Percentiles rank a stretch among this genome's conserved stretches.
These are phyloP conservation scores for Corythornis cristatus DNA, from an alignment of 2,113 vertebrate species.

Conservation along the genomic window DNA sequence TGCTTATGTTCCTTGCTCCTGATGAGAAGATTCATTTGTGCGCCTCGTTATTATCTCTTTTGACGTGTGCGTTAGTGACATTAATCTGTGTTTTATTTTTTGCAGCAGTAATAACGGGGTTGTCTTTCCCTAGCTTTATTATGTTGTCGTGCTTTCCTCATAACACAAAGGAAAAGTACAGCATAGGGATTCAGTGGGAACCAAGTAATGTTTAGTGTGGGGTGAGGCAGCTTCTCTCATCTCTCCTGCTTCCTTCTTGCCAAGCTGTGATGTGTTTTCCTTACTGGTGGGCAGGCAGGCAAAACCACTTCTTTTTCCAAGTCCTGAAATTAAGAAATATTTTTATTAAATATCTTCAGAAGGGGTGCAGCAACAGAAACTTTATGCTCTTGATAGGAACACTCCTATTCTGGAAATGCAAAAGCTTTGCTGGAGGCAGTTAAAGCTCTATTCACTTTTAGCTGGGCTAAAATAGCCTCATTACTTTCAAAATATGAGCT, in stretches of 20 bases:
- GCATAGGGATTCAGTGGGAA: slow-evolving; percentile 32
- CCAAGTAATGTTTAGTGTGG: slow-evolving; percentile 38
- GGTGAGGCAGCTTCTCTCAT: slow-evolving; percentile 43
- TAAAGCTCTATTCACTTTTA: not conserved
- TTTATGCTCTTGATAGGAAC: not conserved
- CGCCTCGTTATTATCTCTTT: slow-evolving; percentile 75
- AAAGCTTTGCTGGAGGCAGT: not conserved
- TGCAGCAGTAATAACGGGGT: slow-evolving; percentile 73
- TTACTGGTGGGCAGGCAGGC: not conserved
- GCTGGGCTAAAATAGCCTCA: slow-evolving; percentile 35
- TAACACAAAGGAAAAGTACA: slow-evolving; percentile 66
- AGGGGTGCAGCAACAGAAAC: not conserved
- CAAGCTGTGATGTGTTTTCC: slow-evolving; percentile 13
- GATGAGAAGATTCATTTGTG: slow-evolving; percentile 75
- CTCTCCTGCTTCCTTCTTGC: slow-evolving; percentile 28
- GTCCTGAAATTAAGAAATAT: not conserved
- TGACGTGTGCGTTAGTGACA: slow-evolving; percentile 72
- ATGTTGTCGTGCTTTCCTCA: slow-evolving; percentile 66
- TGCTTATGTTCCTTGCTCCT: slow-evolving; percentile 70
- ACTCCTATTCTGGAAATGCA: not conserved
- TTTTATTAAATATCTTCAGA: slow-evolving; percentile 11
- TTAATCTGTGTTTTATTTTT: slow-evolving; percentile 80
- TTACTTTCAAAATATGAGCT: slow-evolving; percentile 34
- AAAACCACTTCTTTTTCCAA: not conserved
- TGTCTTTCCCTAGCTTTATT: slow-evolving; percentile 76